These are phyloP conservation scores for Dinothrombium tinctorium DNA, from an alignment of 1,140 invertebrate species.

Conservation along the genomic window DNA sequence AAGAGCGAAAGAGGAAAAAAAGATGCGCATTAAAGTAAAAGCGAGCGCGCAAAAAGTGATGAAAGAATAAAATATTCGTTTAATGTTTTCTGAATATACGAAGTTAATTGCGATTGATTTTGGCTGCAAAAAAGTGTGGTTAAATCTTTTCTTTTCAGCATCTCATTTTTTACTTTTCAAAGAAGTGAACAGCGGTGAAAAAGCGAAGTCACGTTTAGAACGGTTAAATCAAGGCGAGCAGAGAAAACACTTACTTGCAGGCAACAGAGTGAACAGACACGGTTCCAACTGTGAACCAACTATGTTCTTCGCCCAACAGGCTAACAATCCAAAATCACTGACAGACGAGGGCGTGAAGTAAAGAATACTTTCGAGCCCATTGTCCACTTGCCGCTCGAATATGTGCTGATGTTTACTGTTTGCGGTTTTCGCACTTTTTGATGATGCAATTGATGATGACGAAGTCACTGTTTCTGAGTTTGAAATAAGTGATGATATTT, in stretches of 20 bases:
- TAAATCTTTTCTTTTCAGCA: too few species aligned
- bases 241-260: slow-evolving; percentile 13
- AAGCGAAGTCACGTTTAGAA: too few species aligned
- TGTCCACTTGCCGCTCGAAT: background rate
- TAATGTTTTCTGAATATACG: too few species aligned
- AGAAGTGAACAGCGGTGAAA: too few species aligned
- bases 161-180: too few species aligned
- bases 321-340: slow-evolving; percentile 14
- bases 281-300: slow-evolving; percentile 17
- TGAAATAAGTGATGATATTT: background rate
- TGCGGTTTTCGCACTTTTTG: background rate
- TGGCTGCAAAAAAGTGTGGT: too few species aligned
- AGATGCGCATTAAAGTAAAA: too few species aligned
- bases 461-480: background rate
- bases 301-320: slow-evolving; percentile 18
- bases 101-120: too few species aligned
- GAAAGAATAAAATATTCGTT: too few species aligned
- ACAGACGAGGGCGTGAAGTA: background rate
- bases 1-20: too few species aligned
- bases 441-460: background rate
- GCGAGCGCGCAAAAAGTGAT: too few species aligned
- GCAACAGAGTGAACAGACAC: slow-evolving; percentile 16
- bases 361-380: background rate
- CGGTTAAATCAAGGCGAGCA: background rate
- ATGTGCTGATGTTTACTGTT: background rate